Conservation (phyloP, 2,113 vertebrate species). For the Syngnathus scovelli region DNA sequence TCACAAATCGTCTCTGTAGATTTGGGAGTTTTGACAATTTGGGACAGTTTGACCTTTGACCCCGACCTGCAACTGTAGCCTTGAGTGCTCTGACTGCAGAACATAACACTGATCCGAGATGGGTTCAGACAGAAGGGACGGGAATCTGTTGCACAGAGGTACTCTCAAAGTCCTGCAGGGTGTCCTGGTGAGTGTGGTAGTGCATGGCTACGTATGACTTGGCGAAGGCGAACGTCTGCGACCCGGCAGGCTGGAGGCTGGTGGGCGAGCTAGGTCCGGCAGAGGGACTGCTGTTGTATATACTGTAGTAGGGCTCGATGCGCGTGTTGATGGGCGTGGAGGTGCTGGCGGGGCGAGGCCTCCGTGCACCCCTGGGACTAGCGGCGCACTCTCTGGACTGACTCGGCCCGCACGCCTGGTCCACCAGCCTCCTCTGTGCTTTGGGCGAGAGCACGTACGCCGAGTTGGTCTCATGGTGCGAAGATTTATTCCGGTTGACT, state of each 20-base stretch:
- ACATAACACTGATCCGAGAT: neutral
- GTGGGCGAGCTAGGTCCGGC: conserved; percentile 76
- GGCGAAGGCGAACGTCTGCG: conserved; percentile 77
- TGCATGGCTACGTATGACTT: conserved; percentile 85
- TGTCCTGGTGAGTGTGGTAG: conserved; percentile 77
- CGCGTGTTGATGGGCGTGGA: conserved; percentile 92
- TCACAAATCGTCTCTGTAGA: neutral
- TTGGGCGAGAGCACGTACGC: conserved; percentile 91
- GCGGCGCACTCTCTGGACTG: conserved; percentile 80
- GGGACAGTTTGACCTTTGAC: too few relatives aligned
- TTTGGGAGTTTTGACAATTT: too few relatives aligned
- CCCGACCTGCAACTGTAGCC: neutral
- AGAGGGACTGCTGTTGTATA: conserved; percentile 89
- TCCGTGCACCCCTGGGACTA: conserved; percentile 77
- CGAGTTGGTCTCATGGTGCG: conserved; percentile 94
- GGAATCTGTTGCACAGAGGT: conserved; percentile 80
- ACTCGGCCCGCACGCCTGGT: conserved; percentile 89
- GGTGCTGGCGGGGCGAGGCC: conserved; percentile 81
- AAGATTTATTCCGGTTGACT: conserved; percentile 93
- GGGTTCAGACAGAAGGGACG: conserved; percentile 78
- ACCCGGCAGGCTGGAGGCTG: conserved; percentile 75
- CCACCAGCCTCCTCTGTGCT: conserved; percentile 82
- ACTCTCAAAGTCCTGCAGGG: conserved; percentile 77
- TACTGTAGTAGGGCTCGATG: conserved; percentile 93
- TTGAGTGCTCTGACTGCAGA: neutral